Conservation (phyloP, 2,797 vertebrate species). For the Eulemur albifrons region DNA sequence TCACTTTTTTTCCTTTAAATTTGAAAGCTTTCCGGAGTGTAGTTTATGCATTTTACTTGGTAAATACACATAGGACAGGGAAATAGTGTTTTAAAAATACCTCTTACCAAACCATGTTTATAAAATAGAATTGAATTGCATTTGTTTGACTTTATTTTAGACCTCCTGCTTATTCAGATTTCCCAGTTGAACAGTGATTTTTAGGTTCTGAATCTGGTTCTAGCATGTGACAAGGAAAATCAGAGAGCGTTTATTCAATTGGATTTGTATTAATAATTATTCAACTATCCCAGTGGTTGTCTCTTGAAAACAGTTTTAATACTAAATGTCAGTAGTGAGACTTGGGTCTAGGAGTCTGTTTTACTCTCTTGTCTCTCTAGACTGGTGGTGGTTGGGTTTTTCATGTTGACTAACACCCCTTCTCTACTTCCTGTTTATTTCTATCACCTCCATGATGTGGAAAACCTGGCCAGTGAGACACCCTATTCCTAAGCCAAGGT, state of each 20-base stretch:
- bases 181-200: not conserved
- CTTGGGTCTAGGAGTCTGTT: not conserved
- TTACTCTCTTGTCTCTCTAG: not conserved
- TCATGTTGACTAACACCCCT: not conserved
- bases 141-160: not conserved
- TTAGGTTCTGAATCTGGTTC: constrained; percentile 27
- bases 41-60: not conserved
- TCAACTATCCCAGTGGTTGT: not conserved
- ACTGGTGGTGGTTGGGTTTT: not conserved
- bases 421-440: not conserved
- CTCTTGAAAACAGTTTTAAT: constrained; percentile 11
- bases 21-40: not conserved
- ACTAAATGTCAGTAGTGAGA: not conserved
- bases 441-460: not conserved
- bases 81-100: constrained; percentile 29
- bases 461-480: not conserved
- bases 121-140: not conserved
- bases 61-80: not conserved
- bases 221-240: constrained; percentile 19
- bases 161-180: not conserved
- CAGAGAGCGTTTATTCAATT: not conserved
- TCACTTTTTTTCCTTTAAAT: not conserved
- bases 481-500: not conserved
- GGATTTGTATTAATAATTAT: not conserved
- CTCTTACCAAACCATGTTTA: not conserved